A percentile compares a stretch with the other conserved stretches of the same genome.
Conservation (phyloP, 2,797 vertebrate species). For the Urocyon cinereoargenteus region DNA sequence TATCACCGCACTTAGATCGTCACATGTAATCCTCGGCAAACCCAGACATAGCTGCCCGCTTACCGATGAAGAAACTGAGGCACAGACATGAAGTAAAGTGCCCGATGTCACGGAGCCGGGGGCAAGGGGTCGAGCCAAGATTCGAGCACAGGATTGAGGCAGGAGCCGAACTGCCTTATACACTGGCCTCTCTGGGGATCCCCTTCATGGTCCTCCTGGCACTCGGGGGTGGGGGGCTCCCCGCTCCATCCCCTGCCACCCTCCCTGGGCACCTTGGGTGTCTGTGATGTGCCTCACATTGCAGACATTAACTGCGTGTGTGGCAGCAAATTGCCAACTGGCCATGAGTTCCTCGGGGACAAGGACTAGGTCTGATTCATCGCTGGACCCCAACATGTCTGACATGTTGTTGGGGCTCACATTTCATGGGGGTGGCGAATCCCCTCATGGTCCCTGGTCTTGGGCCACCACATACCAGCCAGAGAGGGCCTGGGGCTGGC, state of each 20-base stretch:
- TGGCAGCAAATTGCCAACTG: not conserved
- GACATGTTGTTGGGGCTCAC: not conserved
- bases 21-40: not conserved
- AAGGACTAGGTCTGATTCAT: not conserved
- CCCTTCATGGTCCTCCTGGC: too few relatives aligned
- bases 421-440: not conserved
- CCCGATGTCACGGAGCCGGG: too few relatives aligned
- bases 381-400: not conserved
- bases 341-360: not conserved
- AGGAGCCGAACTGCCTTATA: too few relatives aligned
- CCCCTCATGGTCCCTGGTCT: not conserved
- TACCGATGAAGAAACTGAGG: not conserved
- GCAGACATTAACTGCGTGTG: not conserved
- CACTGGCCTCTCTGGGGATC: not conserved
- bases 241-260: not conserved
- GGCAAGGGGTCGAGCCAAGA: not conserved
- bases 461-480: not conserved
- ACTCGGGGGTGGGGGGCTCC: not conserved
- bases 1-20: too few relatives aligned
- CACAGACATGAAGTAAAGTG: not conserved
- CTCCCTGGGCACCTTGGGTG: accelerated
- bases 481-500: not conserved
- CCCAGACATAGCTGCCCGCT: not conserved
- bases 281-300: accelerated
- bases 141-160: not conserved